These are phyloP conservation scores for Germaria angustata DNA, from an alignment of 2,888 invertebrate genomes.

Conservation along the genomic window DNA sequence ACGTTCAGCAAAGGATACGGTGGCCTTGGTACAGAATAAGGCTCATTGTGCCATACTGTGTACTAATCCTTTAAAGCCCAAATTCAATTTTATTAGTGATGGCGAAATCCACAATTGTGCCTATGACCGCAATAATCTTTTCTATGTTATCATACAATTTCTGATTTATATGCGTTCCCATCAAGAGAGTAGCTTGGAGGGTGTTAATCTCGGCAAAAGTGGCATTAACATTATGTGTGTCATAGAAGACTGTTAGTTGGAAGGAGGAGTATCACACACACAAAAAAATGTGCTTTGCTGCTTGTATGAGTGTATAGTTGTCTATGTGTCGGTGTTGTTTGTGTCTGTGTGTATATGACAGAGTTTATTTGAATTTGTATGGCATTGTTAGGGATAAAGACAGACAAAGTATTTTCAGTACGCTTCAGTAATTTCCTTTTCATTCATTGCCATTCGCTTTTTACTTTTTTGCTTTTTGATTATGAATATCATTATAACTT, in stretches of 20 bases:
- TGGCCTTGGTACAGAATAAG: conserved; percentile 78
- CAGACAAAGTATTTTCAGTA: conserved; percentile 17
- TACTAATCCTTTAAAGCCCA: conserved; percentile 77
- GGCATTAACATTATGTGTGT: conserved; percentile 93
- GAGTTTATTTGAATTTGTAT: conserved; percentile 26
- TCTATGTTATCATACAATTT: conserved; percentile 91
- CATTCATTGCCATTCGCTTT: conserved; percentile 13
- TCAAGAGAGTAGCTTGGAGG: conserved; percentile 88
- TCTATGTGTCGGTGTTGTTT: not conserved
- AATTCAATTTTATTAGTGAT: conserved; percentile 81
- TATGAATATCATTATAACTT: conserved; percentile 51
- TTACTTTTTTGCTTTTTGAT: conserved; percentile 23
- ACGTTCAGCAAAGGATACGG: conserved; percentile 77
- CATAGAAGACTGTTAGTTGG: conserved; percentile 81
- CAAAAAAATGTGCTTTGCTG: too few relatives aligned
- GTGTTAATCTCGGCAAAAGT: conserved; percentile 88
- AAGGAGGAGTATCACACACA: not conserved
- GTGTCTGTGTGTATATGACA: not conserved
- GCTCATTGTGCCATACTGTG: conserved; percentile 79
- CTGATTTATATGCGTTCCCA: conserved; percentile 87
- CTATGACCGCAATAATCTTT: conserved; percentile 92
- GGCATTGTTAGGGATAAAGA: conserved; percentile 27
- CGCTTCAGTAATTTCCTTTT: conserved; percentile 42
- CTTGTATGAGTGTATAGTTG: too few relatives aligned
- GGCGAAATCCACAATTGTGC: conserved; percentile 85